A percentile compares a stretch with the other conserved stretches of the same genome.
phyloP scores from a whole-genome alignment of 2,797 vertebrate genomes.

The Harpagifer antarcticus region DNA sequence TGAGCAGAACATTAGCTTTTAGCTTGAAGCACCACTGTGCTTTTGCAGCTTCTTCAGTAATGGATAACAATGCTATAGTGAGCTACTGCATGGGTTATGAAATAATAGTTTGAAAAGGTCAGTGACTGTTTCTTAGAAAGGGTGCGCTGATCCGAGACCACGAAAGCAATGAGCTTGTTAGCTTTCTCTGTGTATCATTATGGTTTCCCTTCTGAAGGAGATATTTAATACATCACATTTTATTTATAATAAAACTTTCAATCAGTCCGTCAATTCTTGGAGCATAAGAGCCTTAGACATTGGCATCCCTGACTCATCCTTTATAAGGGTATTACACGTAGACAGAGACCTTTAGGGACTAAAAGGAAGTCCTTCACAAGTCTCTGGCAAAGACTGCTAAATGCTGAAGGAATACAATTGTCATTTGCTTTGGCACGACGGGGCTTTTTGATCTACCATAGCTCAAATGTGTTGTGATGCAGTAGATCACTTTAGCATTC shows the following conservation, averaged over 20 bases:
- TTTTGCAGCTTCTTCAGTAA: slow-evolving; percentile 2
- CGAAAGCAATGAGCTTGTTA: slow-evolving; percentile 52
- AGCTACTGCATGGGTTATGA: slow-evolving; percentile 39
- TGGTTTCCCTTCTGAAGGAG: slow-evolving; percentile 17
- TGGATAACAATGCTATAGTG: not conserved
- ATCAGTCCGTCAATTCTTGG: slow-evolving; percentile 27
- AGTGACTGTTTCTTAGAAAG: slow-evolving; percentile 42
- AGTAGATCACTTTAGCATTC: not conserved
- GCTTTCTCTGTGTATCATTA: slow-evolving; percentile 34
- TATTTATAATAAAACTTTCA: slow-evolving; percentile 29
- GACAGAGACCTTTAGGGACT: not conserved
- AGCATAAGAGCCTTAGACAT: slow-evolving; percentile 14
- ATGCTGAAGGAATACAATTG: not conserved
- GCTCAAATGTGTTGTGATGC: slow-evolving; percentile 1
- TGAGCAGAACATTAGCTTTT: not conserved
- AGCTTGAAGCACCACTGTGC: not conserved
- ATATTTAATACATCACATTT: slow-evolving; percentile 31
- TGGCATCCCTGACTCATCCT: slow-evolving; percentile 11
- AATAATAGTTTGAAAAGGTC: slow-evolving; percentile 69
- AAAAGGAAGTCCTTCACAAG: not conserved
- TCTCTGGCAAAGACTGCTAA: not conserved
- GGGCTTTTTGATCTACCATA: not conserved
- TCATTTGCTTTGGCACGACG: slow-evolving; percentile 10
- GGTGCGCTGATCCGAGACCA: slow-evolving; percentile 44
- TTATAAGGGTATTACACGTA: not conserved